Base-by-base conservation (phyloP, 2,113 vertebrate species). In the Pseudopipra pipra region DNA sequence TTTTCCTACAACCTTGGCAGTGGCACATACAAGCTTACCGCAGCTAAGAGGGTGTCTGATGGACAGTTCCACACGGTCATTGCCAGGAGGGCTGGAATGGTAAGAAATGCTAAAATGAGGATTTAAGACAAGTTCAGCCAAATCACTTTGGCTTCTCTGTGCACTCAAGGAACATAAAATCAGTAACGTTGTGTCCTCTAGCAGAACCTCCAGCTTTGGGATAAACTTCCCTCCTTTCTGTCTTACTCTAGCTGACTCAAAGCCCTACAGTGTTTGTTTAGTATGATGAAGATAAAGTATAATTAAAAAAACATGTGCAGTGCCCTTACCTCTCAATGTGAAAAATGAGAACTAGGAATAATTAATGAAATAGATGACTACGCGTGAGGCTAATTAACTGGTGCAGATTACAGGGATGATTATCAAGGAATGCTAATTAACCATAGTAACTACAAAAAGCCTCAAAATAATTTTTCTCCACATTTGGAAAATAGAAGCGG, bases 1-100 rank as follows among this genome's bases (percentile, higher is more conserved):
- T 99, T 99, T 97, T 99, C 99, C 54, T 99, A 99, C 94, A 99
- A 99, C 94, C 97, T 99, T 73, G 99, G 99, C 73, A 98, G 99
- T 47, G 99, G 99, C 63, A 98, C 98, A 0, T 99, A 99, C 72
- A 99, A 98, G 95, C 98, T 99, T 54, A 99, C 98, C 97, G 99
- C 99, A 30, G 97, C 98, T 92, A 99, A 99, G 94, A 98, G 97
- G 91, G 99, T 99, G 70, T 99, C 99, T 1, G 99, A 99, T 18
- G 99, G 99, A 30, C 98, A 99, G 20, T 99, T 99, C 94, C 99
- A 99, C 96, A 99, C 99, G 1, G 98, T 99, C 87, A 99, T 99
- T 49, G 99, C 99, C 55, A 98, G 99, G 94, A 98, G 99, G 89
- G 99, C 99, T 56, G 99, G 99, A 55, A 99, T 99, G 99, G 99